Percentiles rank a stretch among this genome's conserved stretches.
Conservation (phyloP, 2,797 vertebrate genomes). For the Nyctalus aviator region DNA sequence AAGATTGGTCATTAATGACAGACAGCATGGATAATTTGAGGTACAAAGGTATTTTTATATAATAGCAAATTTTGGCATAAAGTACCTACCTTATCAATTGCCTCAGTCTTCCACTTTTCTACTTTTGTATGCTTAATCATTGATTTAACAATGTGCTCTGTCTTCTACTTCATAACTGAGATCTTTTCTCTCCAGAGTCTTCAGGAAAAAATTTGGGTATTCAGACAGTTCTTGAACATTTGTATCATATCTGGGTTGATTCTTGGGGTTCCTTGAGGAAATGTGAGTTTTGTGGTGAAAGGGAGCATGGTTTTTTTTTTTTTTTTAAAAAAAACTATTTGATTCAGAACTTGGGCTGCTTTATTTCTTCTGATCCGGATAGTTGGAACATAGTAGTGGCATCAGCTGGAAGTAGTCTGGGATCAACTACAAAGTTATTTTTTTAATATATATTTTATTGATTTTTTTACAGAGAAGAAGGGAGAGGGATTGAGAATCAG, state of each 20-base stretch:
- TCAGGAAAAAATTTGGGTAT: background rate
- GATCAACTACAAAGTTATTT: constrained; percentile 1
- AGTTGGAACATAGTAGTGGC: background rate
- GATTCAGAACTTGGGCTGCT: background rate
- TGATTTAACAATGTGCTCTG: background rate
- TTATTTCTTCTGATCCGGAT: background rate
- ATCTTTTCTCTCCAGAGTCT: background rate
- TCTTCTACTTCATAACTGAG: background rate
- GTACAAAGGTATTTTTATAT: background rate
- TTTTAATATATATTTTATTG: too few relatives aligned
- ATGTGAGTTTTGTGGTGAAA: background rate
- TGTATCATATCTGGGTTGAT: background rate
- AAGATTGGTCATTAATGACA: background rate
- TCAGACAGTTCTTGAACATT: background rate
- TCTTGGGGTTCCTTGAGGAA: background rate
- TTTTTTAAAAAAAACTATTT: background rate
- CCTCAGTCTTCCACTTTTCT: background rate
- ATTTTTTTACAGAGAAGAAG: too few relatives aligned
- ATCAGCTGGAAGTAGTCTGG: background rate
- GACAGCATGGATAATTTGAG: background rate
- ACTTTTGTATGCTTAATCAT: background rate
- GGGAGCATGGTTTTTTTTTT: background rate
- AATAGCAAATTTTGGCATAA: background rate
- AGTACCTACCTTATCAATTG: background rate
- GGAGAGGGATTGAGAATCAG: too few relatives aligned